Base-by-base conservation (phyloP, 2,113 vertebrate species). In the Urocynchramus pylzowi region DNA sequence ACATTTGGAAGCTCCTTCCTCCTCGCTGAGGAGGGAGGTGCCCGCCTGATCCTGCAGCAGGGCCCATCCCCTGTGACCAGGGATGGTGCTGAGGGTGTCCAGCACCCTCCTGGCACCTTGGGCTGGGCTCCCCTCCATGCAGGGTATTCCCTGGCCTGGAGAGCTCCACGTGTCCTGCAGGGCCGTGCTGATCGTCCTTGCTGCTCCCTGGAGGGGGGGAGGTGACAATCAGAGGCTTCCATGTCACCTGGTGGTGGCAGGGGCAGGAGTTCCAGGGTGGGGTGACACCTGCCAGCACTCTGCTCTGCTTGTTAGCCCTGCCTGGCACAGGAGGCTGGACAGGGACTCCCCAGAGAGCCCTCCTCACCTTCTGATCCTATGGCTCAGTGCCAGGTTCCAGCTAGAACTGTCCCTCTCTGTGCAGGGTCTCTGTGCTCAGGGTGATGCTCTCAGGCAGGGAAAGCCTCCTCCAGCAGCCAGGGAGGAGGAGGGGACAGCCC, bases 151-250 rank as follows among this genome's bases (percentile, higher is more conserved):
- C 45, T 1, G 3, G 20, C 63, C n/a, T 49, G 54, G 27, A 83
- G 24, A 37, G 22, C 33, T 56, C 35, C 0, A 0, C 2, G 11
- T 15, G 37, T 79, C 47, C 56, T 8, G 20, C 53, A 56, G 37
- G 69, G 49, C 64, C 3, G 7, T 3, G 19, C 28, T 44, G 37
- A 30, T n/a, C 0, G 0, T 22, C 16, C 1, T 2, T 2, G 4
- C 61, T 59, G 78, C 54, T 83, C 35, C 20, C 28, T n/a, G 39
- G 4, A 0, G 3, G 21, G 24, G 39, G 42, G 56, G 77, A 82
- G 60, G 52, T 27, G 64, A 65, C 28, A 14, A 10, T 41, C 52
- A 85, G 18, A 47, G 1, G 0, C 57, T 87, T 95, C 81, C 52
- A 5, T 59, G 89, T 13, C 47, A 26, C 18, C 35, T 2, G 4